A percentile compares a stretch with the other conserved stretches of the same genome.
Evolutionary conservation across 2,113 vertebrate genomes (phyloP).

Genomic region (Fulmarus glacialis): DNA sequence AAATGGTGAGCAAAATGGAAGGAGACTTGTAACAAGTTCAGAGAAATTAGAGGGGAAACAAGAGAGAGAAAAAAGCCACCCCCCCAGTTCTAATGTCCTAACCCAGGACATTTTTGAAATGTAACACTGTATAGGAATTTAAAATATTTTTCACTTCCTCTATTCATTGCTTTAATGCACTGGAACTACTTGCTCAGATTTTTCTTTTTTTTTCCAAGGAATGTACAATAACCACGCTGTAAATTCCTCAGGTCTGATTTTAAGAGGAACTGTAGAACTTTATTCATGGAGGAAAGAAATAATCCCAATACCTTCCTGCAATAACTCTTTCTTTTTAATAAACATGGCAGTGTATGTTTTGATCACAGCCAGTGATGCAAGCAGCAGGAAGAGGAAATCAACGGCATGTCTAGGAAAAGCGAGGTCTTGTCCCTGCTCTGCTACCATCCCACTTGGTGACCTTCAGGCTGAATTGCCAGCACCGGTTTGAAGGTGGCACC

Average conservation of each 20-base stretch:
- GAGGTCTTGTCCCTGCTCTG: background rate
- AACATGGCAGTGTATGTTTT: background rate
- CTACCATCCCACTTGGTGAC: background rate
- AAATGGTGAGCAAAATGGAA: conserved; percentile 71
- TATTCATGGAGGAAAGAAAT: conserved; percentile 26
- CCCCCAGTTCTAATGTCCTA: background rate
- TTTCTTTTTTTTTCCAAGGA: background rate
- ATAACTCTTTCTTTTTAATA: background rate
- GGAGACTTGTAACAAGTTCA: conserved; percentile 66
- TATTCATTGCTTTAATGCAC: conserved; percentile 63
- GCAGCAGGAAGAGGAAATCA: background rate
- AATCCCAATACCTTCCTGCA: conserved; percentile 18
- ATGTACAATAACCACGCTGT: conserved; percentile 56
- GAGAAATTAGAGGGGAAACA: conserved; percentile 33
- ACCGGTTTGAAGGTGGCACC: background rate
- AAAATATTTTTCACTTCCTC: conserved; percentile 67
- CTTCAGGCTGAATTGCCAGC: background rate
- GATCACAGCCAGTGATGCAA: background rate
- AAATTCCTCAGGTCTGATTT: conserved; percentile 63
- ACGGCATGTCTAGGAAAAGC: background rate
- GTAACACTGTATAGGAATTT: conserved; percentile 62
- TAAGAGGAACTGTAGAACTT: conserved; percentile 39
- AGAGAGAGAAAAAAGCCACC: background rate
- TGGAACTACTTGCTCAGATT: conserved; percentile 33
- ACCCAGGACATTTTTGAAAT: conserved; percentile 64